These are phyloP conservation scores for Acyrthosiphon pisum DNA, from an alignment of 1,140 invertebrate genomes.

Conservation along the genomic window DNA sequence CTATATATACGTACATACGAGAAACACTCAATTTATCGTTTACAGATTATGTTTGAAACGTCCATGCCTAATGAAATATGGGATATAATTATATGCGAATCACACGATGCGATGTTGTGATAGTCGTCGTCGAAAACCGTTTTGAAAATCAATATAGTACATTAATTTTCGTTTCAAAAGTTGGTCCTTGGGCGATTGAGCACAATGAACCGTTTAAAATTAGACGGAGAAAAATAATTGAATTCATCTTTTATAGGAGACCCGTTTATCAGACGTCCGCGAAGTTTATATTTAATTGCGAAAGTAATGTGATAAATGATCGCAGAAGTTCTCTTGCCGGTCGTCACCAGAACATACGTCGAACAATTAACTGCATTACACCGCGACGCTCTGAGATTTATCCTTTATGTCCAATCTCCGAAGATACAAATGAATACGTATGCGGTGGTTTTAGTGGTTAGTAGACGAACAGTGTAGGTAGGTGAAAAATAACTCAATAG, in stretches of 20 bases:
- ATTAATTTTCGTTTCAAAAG: background rate
- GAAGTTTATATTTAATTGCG: background rate
- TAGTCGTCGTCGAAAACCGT: background rate
- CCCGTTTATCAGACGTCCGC: background rate
- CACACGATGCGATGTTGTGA: background rate
- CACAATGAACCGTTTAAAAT: background rate
- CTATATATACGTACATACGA: background rate
- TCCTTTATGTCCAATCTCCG: background rate
- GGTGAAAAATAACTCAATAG: background rate
- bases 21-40: background rate
- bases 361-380: background rate
- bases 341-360: background rate
- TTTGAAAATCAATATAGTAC: background rate
- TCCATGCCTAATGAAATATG: background rate
- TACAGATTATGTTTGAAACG: background rate
- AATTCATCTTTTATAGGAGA: background rate
- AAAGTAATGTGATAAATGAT: constrained; percentile 24
- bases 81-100: background rate
- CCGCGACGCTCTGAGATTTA: background rate
- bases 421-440: background rate
- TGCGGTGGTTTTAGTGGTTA: background rate
- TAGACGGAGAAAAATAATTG: constrained; percentile 6
- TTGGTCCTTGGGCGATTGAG: background rate
- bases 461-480: no score
- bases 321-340: background rate